phyloP scores from a whole-genome alignment of 2,113 vertebrate genomes.

The Pipa parva region DNA sequence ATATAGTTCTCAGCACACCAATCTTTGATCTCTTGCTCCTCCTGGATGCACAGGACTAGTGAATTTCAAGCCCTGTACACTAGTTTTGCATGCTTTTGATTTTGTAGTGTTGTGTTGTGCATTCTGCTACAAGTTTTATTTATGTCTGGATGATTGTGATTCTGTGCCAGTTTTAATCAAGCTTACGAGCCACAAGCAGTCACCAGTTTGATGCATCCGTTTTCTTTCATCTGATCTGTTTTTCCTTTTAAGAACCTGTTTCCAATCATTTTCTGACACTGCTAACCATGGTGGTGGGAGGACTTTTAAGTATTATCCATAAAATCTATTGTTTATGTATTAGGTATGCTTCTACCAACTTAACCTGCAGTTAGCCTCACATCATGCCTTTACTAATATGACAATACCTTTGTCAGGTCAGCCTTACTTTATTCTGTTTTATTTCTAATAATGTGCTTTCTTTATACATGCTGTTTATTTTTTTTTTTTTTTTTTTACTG shows the following conservation, averaged over 20 bases:
- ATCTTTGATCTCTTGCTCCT: not conserved
- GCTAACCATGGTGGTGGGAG: not conserved
- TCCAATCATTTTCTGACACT: too few relatives aligned
- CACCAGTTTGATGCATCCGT: not conserved
- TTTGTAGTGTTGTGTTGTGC: constrained; percentile 82
- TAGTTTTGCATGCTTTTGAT: constrained; percentile 84
- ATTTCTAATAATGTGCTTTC: too few relatives aligned
- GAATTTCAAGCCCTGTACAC: constrained; percentile 94
- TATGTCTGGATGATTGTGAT: constrained; percentile 52
- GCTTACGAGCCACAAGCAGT: constrained; percentile 25
- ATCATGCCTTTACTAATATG: too few relatives aligned
- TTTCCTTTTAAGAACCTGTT: not conserved
- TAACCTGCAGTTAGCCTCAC: not conserved
- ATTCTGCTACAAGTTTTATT: constrained; percentile 64
- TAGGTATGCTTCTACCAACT: constrained; percentile 6
- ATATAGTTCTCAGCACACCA: not conserved
- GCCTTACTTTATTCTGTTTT: too few relatives aligned
- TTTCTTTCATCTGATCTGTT: not conserved
- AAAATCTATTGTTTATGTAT: not conserved
- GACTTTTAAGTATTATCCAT: not conserved
- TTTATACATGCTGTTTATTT: too few relatives aligned
- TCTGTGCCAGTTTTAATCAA: constrained; percentile 17
- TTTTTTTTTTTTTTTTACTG: too few relatives aligned
- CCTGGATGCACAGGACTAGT: constrained; percentile 60
- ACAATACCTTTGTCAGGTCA: too few relatives aligned